Percentiles rank a stretch among this genome's conserved stretches.
Evolutionary conservation across 53 echinoderm and acorn worm species (phyloP).

Genomic region (Echinarachnius parma): DNA sequence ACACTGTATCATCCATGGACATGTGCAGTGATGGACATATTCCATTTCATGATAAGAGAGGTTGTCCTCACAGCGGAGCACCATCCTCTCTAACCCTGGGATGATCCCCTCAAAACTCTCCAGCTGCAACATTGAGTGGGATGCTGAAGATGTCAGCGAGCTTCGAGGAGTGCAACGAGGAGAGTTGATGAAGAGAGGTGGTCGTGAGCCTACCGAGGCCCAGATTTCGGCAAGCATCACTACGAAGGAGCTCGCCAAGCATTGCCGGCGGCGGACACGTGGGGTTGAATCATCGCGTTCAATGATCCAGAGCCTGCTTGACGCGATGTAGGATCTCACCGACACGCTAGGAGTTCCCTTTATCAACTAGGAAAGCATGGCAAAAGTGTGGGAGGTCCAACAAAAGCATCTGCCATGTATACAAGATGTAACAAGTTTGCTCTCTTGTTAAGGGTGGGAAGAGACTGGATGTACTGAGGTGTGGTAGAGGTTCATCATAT

Average conservation of each 20-base stretch:
- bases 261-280: conserved; percentile 25
- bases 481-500: conserved; percentile 50
- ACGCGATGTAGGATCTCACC: conserved; percentile 21
- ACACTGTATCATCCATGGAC: too few relatives aligned
- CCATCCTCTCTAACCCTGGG: too few relatives aligned
- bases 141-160: conserved; percentile 21
- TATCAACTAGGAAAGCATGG: conserved; percentile 38
- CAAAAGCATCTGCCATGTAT: conserved; percentile 59
- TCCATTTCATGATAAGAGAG: too few relatives aligned
- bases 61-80: too few relatives aligned
- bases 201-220: conserved; percentile 33
- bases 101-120: conserved; percentile 48
- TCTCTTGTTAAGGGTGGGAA: conserved; percentile 24
- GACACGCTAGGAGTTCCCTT: conserved; percentile 38
- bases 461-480: conserved; percentile 28
- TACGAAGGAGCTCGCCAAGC: conserved; percentile 25
- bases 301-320: conserved; percentile 1
- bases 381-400: conserved; percentile 54
- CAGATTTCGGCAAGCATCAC: conserved; percentile 16
- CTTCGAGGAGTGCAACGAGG: conserved; percentile 12
- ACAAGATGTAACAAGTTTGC: conserved; percentile 49
- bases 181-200: conserved; percentile 8
- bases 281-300: conserved; percentile 31
- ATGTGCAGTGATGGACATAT: too few relatives aligned
- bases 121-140: conserved; percentile 49